These are phyloP conservation scores for Psilopsiagon aurifrons DNA, from an alignment of 2,113 vertebrate genomes.

Conservation along the genomic window DNA sequence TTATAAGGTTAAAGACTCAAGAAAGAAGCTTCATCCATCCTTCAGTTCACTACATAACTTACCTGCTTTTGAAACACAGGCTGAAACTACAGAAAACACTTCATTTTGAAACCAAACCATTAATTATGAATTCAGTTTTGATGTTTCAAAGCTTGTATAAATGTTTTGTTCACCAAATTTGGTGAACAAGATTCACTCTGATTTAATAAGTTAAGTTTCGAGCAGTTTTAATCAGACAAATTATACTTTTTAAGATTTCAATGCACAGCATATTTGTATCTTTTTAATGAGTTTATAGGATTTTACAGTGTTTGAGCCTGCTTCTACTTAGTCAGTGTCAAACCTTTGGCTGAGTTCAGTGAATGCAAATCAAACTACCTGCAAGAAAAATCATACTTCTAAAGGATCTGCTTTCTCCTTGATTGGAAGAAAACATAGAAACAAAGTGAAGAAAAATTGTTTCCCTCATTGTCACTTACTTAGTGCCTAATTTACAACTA, in stretches of 20 bases:
- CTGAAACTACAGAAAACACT: neutral
- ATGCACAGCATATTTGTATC: neutral
- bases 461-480: neutral
- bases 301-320: neutral
- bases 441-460: neutral
- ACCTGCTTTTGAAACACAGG: neutral
- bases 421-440: neutral
- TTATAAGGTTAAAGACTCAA: neutral
- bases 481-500: neutral
- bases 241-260: neutral
- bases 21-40: neutral
- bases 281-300: conserved; percentile 50
- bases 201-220: neutral
- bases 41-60: too few species aligned
- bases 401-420: neutral
- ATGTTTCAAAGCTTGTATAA: neutral
- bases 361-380: neutral
- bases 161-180: neutral
- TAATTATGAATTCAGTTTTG: accelerated
- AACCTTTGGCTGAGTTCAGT: conserved; percentile 5
- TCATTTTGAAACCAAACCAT: neutral
- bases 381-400: neutral
- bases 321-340: neutral
- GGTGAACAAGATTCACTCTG: accelerated
- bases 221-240: neutral